phyloP scores from a whole-genome alignment of 92 coral and sea anemone genomes.

The Palythoa heliodiscus region DNA sequence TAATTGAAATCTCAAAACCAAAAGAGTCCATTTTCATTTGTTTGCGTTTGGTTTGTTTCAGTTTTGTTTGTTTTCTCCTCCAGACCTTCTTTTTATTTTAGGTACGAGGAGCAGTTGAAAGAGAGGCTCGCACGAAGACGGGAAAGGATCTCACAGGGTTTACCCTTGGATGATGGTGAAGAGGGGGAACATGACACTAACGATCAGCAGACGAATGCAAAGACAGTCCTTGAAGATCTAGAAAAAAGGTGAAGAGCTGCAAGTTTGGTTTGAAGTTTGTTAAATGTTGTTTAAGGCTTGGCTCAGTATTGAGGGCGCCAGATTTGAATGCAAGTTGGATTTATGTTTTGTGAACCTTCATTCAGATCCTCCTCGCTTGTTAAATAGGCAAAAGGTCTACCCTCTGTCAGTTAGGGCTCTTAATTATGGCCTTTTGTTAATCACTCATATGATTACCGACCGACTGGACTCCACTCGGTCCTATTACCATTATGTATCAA shows the following conservation, averaged over 20 bases:
- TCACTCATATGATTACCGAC: too few species aligned
- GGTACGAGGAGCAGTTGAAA: constrained; percentile 90
- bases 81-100: not conserved
- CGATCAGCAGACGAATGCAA: constrained; percentile 62
- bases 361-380: too few species aligned
- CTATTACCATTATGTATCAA: too few species aligned
- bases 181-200: constrained; percentile 56
- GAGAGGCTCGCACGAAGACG: constrained; percentile 91
- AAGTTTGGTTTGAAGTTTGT: too few species aligned
- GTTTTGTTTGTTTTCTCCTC: not conserved
- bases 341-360: too few species aligned
- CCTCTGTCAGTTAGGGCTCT: too few species aligned
- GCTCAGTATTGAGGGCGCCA: too few species aligned
- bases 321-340: too few species aligned
- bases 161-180: constrained; percentile 87
- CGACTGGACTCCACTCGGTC: too few species aligned
- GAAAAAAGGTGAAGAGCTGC: constrained; percentile 69
- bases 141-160: constrained; percentile 92
- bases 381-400: too few species aligned
- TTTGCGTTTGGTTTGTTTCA: not conserved
- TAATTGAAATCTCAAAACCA: too few species aligned
- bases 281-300: not conserved
- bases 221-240: constrained; percentile 75
- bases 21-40: not conserved
- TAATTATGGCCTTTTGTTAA: too few species aligned